phyloP scores from a whole-genome alignment of 2,888 invertebrate species.

The Mesoligia furuncula region DNA sequence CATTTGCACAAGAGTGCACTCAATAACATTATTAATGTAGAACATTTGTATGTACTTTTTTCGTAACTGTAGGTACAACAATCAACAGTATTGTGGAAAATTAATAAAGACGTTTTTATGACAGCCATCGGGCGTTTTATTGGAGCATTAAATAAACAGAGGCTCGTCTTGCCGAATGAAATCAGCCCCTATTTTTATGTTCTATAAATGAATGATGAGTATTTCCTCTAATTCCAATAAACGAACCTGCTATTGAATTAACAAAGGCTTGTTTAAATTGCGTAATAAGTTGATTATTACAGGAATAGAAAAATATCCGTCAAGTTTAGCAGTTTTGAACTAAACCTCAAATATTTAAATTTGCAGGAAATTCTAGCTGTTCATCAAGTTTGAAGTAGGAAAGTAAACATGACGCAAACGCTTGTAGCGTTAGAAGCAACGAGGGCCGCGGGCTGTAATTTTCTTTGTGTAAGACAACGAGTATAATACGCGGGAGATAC shows the following conservation, averaged over 20 bases:
- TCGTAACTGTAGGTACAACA: background rate
- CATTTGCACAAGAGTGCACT: background rate
- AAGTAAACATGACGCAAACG: conserved; percentile 68
- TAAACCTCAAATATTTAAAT: conserved; percentile 49
- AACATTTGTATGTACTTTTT: conserved; percentile 7
- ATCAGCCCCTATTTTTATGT: conserved; percentile 57
- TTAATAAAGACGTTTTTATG: conserved; percentile 64
- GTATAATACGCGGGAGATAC: conserved; percentile 64
- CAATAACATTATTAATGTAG: background rate
- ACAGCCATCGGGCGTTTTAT: conserved; percentile 63
- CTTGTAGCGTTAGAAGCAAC: conserved; percentile 54
- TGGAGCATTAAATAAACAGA: conserved; percentile 63
- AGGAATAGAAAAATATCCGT: conserved; percentile 33
- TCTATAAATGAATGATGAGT: conserved; percentile 43
- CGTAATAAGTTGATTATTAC: conserved; percentile 34
- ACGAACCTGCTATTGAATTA: conserved; percentile 12
- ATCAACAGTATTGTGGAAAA: conserved; percentile 45
- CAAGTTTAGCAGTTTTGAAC: conserved; percentile 38
- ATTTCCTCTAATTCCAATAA: conserved; percentile 32
- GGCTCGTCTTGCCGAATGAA: conserved; percentile 47
- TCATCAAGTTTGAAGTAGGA: conserved; percentile 51
- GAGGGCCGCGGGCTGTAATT: conserved; percentile 67
- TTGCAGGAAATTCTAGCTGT: conserved; percentile 40
- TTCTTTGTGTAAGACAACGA: conserved; percentile 68
- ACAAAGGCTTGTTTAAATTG: conserved; percentile 21